Evolutionary conservation across 2,797 vertebrate genomes (phyloP), one percentile per base, ranked within the genome.

Genomic region (Rhabdomys pumilio): DNA sequence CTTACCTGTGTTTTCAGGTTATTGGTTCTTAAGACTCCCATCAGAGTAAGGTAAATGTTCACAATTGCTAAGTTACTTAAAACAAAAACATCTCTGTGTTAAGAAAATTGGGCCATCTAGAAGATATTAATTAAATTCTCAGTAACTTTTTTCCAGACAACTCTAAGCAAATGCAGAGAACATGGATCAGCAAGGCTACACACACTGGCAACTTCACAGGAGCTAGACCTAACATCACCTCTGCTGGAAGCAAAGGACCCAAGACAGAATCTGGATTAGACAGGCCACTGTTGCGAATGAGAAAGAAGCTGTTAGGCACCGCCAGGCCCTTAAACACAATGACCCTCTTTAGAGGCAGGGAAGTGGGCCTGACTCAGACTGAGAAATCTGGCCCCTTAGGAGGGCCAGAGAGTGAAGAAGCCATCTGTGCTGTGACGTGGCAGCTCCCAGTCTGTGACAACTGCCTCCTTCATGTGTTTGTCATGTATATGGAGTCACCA

Each of bases 71-170:
- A 34, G 76, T 95, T 65, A 72, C 81, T 82, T 91, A 61, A 67
- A 50, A 17, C 24, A 72, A 53, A 86, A 55, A 31, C 29, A 79
- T 92, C 47, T 85, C n/a, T 57, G 26, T 77, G 10, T 88, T 57
- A 83, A 94, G 72, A 90, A 76, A 89, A 50, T 29, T 24, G 80
- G 75, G n/a, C 31, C 24, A 76, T 53, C 8, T n/a, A 86, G 55
- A 89, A 67, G 47, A 19, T 22, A 57, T 82, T 55, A 53, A 69
- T 65, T 63, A 63, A 93, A 67, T 88, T 41, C 73, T 41, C 84
- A 65, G 29, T 67, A 73, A 24, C 65, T 85, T 94, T 96, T 95
- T 93, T 82, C 57, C 53, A 90, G 81, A 85, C 80, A 93, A 79
- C 53, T 73, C 59, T 85, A 38, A 84, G 20, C 82, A 84, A 57